Base-by-base conservation (phyloP, 30 jellyfish, hydroid and myxozoan genomes). In the Euphysa ruthae region DNA sequence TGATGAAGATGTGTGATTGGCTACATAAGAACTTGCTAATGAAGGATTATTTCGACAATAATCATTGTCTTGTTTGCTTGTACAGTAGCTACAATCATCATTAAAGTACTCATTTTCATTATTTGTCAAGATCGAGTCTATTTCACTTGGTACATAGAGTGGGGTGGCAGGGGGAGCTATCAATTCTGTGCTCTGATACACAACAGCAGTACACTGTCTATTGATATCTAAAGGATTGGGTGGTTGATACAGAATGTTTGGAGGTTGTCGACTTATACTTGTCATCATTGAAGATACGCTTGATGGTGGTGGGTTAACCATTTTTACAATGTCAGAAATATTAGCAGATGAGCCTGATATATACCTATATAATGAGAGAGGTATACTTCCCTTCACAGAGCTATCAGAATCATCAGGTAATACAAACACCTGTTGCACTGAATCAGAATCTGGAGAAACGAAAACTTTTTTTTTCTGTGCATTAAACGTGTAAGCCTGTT, bases 81-180 rank as follows among this genome's bases (percentile, higher is more conserved):
- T 18, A 34, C 77, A 63, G 0, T 63, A 63, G 22, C 18, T 14
- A 25, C 77, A 63, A 32, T 35, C 19, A 15, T 1, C 50, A 12
- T 35, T 35, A 13, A 16, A 46, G 32, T 0, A 21, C 38, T 30
- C 34, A 13, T 35, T 42, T 33, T 43, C 22, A 12, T 31, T 24
- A 58, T 24, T 24, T 68, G 74, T 49, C 30, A 50, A 20, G 26
- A 44, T 20, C 24, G 80, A 68, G 54, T 68, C 80, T 19, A 68
- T 33, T 21, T 68, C 80, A 28, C 80, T 68, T 22, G 80, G 80
- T 26, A 44, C 26, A 50, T 68, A 68, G 23, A 68, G 24, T 43
- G 80, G 80, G 8, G 80, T 68, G 51, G 80, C 80, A 15, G 80
- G 80, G 7, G 80, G 80, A 18, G 74, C 80, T 43, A 73, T 73